Conservation (phyloP, 1,140 invertebrate species). For the Babylonia areolata region DNA sequence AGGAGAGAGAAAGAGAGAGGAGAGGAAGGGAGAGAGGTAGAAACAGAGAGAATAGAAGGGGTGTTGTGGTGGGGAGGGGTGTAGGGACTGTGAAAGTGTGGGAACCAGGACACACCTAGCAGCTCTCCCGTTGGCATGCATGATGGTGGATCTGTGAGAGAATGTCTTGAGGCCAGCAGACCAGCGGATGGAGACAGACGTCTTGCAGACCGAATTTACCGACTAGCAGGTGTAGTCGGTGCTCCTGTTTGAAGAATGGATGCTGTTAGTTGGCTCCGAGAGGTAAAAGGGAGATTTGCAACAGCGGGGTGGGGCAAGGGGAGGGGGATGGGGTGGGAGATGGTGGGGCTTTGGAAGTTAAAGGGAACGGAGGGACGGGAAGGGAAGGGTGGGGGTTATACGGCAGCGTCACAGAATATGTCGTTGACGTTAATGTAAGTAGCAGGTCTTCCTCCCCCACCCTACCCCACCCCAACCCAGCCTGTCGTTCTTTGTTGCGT, state of each 20-base stretch:
- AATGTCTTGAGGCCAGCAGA: too few relatives aligned
- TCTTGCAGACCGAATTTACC: too few relatives aligned
- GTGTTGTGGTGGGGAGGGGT: background rate
- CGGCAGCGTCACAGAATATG: background rate
- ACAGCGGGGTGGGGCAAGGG: background rate
- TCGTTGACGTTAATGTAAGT: background rate
- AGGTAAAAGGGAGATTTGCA: background rate
- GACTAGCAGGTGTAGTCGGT: conserved; percentile 18
- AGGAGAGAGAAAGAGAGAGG: too few relatives aligned
- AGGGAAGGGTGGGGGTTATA: background rate
- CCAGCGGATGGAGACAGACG: too few relatives aligned
- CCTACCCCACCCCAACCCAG: too few relatives aligned
- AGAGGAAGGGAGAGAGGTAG: background rate
- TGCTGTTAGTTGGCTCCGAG: too few relatives aligned
- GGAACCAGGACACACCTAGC: conserved; percentile 11
- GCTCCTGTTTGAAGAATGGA: conserved; percentile 23
- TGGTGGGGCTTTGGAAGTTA: background rate
- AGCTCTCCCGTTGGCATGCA: too few relatives aligned
- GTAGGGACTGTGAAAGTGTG: background rate
- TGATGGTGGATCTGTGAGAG: too few relatives aligned
- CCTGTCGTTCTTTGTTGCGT: too few relatives aligned
- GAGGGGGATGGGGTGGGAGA: background rate
- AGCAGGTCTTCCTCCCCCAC: background rate
- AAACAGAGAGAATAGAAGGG: background rate
- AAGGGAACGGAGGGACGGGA: background rate